Conservation (phyloP, 2,113 vertebrate genomes). For the Halcyon malimbica region DNA sequence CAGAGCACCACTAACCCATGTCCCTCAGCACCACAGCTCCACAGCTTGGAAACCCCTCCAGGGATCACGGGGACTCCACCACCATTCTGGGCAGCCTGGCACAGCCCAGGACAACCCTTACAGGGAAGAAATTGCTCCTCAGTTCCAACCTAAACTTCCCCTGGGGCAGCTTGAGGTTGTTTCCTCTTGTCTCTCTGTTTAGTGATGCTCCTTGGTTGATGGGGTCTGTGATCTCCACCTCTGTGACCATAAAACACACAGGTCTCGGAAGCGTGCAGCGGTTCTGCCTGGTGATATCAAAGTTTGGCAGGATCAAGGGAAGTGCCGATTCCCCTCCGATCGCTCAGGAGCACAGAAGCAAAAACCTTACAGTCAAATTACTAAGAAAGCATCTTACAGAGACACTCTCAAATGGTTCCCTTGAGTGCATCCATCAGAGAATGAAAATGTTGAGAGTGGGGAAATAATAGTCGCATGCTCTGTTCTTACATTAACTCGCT, state of each 20-base stretch:
- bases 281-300: not conserved
- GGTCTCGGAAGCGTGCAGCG: not conserved
- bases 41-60: not conserved
- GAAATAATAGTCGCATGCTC: not conserved
- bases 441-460: not conserved
- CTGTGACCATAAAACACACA: not conserved
- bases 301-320: not conserved
- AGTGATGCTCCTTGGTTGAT: fast-evolving
- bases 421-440: slow-evolving; percentile 23
- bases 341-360: slow-evolving; percentile 12
- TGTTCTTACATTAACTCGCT: not conserved
- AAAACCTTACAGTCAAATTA: not conserved
- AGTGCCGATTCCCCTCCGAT: not conserved
- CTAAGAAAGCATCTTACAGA: not conserved
- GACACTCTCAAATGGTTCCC: not conserved
- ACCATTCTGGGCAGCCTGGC: not conserved
- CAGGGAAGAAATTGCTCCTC: not conserved
- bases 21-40: not conserved
- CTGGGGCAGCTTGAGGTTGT: too few species aligned
- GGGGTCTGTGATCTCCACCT: not conserved
- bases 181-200: not conserved
- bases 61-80: not conserved
- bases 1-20: not conserved
- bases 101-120: not conserved
- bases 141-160: too few species aligned